Evolutionary conservation across 2,113 vertebrate genomes (phyloP), one percentile per base, ranked within the genome.

Genomic region (Mesocricetus auratus): DNA sequence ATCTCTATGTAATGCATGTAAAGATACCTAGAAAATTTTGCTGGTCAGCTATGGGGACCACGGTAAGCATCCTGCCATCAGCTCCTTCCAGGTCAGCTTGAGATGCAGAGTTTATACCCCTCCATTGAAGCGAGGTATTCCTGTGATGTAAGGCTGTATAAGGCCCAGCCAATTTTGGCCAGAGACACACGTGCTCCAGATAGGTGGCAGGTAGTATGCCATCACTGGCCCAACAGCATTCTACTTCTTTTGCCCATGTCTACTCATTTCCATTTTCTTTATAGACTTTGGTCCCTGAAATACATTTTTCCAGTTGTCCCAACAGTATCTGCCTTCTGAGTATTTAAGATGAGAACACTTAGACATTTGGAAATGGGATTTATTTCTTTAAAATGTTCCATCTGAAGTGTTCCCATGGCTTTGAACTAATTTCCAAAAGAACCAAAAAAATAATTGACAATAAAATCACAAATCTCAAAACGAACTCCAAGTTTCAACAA

Each of bases 331-430:
- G 50, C 42, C 74, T 85, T 95, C 79, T 78, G 86, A 78, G 26
- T 42, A 86, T 9, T 13, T 93, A 71, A 62, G 47, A 9, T 78
- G 50, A 13, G 62, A 75, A 3, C 60, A 69, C 26, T 22, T 62
- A 60, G 60, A 86, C 66, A 22, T 42, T n/a, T 85, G 50, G 77
- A 93, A 93, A 77, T 42, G 68, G 69, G 81, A 26, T 75, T 89
- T 89, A 47, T 64, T 75, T 8, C 74, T 13, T 45, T 12, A 87
- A 56, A 83, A 15, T 53, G 66, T 68, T 33, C 19, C 53, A n/a
- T 89, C 66, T 82, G n/a, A 92, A 82, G 50, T 47, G 47, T 79
- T 47, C 42, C 33, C 22, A 7, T n/a, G 86, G 69, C 56, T 53
- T 79, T 79, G 47, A 53, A 79, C 77, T 33, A 50, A 50, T 78